Percentiles rank a stretch among this genome's conserved stretches.
phyloP scores from a whole-genome alignment of 2,797 vertebrate species.

The Cossypha caffra region DNA sequence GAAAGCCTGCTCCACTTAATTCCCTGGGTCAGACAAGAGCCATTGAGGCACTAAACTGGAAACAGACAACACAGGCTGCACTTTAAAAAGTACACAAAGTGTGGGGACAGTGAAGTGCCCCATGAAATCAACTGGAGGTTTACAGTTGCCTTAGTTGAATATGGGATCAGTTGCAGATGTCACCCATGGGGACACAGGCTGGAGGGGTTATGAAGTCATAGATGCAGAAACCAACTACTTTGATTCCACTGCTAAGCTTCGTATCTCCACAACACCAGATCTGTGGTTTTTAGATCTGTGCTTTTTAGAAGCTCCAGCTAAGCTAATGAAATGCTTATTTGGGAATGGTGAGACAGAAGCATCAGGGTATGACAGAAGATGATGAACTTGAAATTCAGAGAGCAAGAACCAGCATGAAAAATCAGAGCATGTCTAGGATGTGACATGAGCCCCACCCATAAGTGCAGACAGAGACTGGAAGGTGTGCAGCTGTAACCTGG shows the following conservation, averaged over 20 bases:
- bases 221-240: neutral
- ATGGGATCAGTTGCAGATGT: neutral
- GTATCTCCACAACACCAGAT: neutral
- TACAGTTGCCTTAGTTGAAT: neutral
- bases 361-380: neutral
- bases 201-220: neutral
- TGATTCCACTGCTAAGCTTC: neutral
- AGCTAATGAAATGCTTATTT: neutral
- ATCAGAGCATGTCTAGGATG: neutral
- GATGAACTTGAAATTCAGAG: neutral
- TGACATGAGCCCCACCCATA: neutral
- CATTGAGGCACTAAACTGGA: neutral
- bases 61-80: neutral
- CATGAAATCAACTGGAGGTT: neutral
- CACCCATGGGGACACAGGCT: neutral
- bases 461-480: neutral
- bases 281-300: neutral
- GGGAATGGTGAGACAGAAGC: neutral
- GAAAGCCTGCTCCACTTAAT: neutral
- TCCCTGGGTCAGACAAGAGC: neutral
- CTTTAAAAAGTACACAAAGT: neutral
- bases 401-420: neutral
- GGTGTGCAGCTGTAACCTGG: neutral
- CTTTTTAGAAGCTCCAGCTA: neutral
- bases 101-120: neutral